Conservation (phyloP, 92 coral and sea anemone species). For the Scolanthus callimorphus region DNA sequence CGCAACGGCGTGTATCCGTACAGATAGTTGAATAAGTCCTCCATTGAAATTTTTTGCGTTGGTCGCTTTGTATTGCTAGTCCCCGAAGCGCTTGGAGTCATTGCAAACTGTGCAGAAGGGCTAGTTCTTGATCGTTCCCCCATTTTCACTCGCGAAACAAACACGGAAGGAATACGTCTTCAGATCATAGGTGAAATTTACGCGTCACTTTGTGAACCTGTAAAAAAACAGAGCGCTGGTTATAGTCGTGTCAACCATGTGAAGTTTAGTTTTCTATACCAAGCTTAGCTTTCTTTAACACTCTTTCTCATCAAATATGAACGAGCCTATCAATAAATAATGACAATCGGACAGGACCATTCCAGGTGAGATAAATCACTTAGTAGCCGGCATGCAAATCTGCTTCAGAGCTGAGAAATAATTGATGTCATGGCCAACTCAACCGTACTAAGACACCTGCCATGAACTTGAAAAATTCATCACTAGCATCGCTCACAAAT, state of each 20-base stretch:
- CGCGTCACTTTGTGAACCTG: no score
- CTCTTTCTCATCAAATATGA: constrained; percentile 42
- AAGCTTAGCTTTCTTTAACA: constrained; percentile 16
- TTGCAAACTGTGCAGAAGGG: constrained; percentile 34
- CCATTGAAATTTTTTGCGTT: constrained; percentile 45
- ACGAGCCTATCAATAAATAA: constrained; percentile 49
- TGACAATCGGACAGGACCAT: constrained; percentile 13
- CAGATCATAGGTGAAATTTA: no score
- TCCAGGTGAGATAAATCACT: constrained; percentile 79
- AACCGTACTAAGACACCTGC: constrained; percentile 87
- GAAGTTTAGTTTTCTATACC: constrained; percentile 1
- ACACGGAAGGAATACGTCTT: no score
- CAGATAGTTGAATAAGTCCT: constrained; percentile 76
- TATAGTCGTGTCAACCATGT: background rate
- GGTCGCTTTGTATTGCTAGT: background rate
- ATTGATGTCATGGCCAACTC: constrained; percentile 70
- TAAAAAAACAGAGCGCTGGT: no score
- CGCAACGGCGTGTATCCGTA: constrained; percentile 94
- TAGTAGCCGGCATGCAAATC: constrained; percentile 25
- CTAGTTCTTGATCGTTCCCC: constrained; percentile 21
- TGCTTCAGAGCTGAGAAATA: constrained; percentile 35
- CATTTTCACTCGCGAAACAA: no score
- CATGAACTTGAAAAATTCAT: constrained; percentile 71
- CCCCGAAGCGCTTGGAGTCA: constrained; percentile 17
- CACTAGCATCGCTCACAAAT: constrained; percentile 36